Percentiles rank a stretch among this genome's conserved stretches.
These are phyloP conservation scores for Xanthorhoe designata DNA, from an alignment of 2,888 invertebrate species.

Conservation along the genomic window DNA sequence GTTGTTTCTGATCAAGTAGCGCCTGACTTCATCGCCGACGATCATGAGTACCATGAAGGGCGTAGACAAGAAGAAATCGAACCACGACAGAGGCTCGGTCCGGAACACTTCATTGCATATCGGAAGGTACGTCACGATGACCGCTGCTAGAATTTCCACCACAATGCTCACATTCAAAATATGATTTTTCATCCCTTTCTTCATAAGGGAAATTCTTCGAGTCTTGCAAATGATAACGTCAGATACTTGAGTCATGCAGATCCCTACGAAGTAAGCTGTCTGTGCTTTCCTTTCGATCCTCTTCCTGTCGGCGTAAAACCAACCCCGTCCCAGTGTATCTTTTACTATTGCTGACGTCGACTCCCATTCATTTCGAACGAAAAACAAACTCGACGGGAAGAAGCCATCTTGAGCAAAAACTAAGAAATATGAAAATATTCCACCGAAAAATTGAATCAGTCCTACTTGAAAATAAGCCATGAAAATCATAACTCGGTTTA, in stretches of 20 bases:
- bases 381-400: slow-evolving; percentile 87
- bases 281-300: slow-evolving; percentile 90
- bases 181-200: slow-evolving; percentile 91
- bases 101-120: slow-evolving; percentile 88
- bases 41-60: slow-evolving; percentile 92
- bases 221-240: slow-evolving; percentile 93
- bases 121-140: slow-evolving; percentile 89
- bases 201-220: slow-evolving; percentile 88
- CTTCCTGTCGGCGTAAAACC: slow-evolving; percentile 89
- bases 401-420: slow-evolving; percentile 93
- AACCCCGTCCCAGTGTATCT: slow-evolving; percentile 91
- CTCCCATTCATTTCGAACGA: slow-evolving; percentile 91
- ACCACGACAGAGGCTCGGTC: slow-evolving; percentile 88
- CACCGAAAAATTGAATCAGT: slow-evolving; percentile 92
- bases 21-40: slow-evolving; percentile 90
- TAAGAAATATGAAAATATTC: slow-evolving; percentile 92
- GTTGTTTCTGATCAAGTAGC: slow-evolving; percentile 88
- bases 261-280: slow-evolving; percentile 92
- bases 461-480: slow-evolving; percentile 95
- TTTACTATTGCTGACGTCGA: slow-evolving; percentile 83
- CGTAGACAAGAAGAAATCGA: slow-evolving; percentile 89
- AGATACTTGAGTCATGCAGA: slow-evolving; percentile 91
- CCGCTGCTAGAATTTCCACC: slow-evolving; percentile 87
- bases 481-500: slow-evolving; percentile 87
- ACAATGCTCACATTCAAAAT: slow-evolving; percentile 87